Base-by-base conservation (phyloP, 2,888 invertebrate genomes). In the Sinhomidia bicolor region DNA sequence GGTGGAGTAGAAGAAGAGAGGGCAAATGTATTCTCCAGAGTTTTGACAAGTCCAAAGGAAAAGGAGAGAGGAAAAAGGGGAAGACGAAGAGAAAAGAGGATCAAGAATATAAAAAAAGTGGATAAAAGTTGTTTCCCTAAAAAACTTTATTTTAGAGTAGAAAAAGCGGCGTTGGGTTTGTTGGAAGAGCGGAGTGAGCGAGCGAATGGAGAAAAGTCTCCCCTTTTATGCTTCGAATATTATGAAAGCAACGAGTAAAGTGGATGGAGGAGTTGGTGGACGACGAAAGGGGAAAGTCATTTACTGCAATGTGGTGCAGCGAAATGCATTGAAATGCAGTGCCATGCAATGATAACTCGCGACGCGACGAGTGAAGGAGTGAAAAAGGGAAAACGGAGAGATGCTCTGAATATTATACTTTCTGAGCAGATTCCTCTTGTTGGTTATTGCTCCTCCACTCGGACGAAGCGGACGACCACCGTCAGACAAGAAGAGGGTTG, bases 21-120 rank as follows among this genome's bases (percentile, higher is more conserved):
- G 7, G 10, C 62, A 65, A 81, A 47, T 26, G 81, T 79, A 57
- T 41, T 68, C 68, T 68, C 68, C 68, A 68, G 68, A 68, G 68
- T 68, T 68, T 68, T 68, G 41, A 68, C 68, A 41, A n/a, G 10
- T 14, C 32, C 7, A 10, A 29, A 62, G 62, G 29, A 62, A 62
- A 62, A 32, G n/a, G n/a, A n/a, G n/a, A 32, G 32, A 36, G 20
- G 71, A 14, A 51, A 76, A 47, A 47, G 47, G 74, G 36, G 36
- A 36, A 65, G 62, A 29, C 9, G 29, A 9, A 62, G 62, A 62
- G 62, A 29, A 62, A 62, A 62, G 62, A 68, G 68, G 68, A 68
- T 68, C 68, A 68, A 68, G 41, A 32, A 29, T 26, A 36, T 17
- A 17, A 41, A 32, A 20, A 68, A 68, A 41, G 20, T 20, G 41